Percentiles rank a stretch among this genome's conserved stretches.
Conservation (phyloP, 2,113 vertebrate species). For the Hiodon alosoides region DNA sequence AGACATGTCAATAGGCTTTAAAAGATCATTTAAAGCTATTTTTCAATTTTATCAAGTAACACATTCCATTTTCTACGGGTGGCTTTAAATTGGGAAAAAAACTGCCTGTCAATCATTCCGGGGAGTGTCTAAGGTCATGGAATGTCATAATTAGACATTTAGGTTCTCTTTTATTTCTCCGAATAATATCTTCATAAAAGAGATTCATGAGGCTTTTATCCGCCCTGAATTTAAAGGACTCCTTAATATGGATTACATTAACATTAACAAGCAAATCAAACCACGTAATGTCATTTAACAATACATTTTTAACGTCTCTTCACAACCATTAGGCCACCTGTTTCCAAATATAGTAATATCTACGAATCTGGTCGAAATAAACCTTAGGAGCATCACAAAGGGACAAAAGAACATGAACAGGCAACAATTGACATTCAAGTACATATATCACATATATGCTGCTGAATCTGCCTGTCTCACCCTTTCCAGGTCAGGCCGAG, state of each 20-base stretch:
- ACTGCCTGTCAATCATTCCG: not conserved
- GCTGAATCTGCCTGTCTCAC: too few relatives aligned
- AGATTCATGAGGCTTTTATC: not conserved
- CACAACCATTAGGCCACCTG: too few relatives aligned
- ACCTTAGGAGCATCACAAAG: too few relatives aligned
- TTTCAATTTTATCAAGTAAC: slow-evolving; percentile 10
- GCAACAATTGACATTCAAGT: too few relatives aligned
- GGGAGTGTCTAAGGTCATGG: slow-evolving; percentile 6
- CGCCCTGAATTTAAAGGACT: not conserved
- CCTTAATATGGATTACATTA: not conserved
- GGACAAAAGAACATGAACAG: too few relatives aligned
- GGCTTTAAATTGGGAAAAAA: slow-evolving; percentile 4
- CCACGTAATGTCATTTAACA: too few relatives aligned
- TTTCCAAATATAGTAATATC: too few relatives aligned
- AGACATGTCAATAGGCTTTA: slow-evolving; percentile 9
- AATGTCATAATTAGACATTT: slow-evolving; percentile 18
- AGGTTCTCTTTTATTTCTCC: not conserved
- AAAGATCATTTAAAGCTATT: not conserved
- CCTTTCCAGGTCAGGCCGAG: too few relatives aligned
- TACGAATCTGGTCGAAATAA: too few relatives aligned
- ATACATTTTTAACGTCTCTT: too few relatives aligned
- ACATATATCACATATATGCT: too few relatives aligned
- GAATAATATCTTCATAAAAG: not conserved
- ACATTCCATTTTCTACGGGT: not conserved
- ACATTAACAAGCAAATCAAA: too few relatives aligned